Conservation (phyloP, 2,113 vertebrate species). For the Colistium nudipinnis region DNA sequence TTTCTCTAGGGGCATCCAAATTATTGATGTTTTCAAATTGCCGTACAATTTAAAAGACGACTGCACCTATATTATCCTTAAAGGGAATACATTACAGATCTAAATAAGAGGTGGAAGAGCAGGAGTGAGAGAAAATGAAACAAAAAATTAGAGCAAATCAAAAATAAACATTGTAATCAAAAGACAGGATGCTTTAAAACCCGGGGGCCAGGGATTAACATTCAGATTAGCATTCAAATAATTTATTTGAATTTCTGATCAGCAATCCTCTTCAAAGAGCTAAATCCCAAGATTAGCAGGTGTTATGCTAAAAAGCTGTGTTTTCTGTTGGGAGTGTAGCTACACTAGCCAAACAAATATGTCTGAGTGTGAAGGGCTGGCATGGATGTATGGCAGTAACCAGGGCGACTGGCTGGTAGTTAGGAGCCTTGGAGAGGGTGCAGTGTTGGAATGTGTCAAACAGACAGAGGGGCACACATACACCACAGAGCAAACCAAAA, state of each 20-base stretch:
- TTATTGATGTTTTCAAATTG: slow-evolving; percentile 38
- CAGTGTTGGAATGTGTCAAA: slow-evolving; percentile 81
- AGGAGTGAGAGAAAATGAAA: slow-evolving; percentile 63
- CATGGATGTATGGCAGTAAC: slow-evolving; percentile 88
- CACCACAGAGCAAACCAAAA: slow-evolving; percentile 74
- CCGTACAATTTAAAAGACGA: slow-evolving; percentile 39
- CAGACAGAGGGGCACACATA: slow-evolving; percentile 76
- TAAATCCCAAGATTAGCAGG: slow-evolving; percentile 88
- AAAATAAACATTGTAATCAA: slow-evolving; percentile 83
- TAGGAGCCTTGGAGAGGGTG: slow-evolving; percentile 73
- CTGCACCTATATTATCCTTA: slow-evolving; percentile 25
- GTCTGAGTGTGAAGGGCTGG: slow-evolving; percentile 89
- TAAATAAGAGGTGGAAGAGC: slow-evolving; percentile 27
- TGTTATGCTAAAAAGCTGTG: slow-evolving; percentile 87
- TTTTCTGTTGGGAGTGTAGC: slow-evolving; percentile 85
- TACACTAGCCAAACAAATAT: slow-evolving; percentile 96
- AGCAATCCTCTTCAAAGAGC: slow-evolving; percentile 83
- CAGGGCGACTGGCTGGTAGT: slow-evolving; percentile 86
- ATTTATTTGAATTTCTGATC: slow-evolving; percentile 94
- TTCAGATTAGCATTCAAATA: slow-evolving; percentile 89
- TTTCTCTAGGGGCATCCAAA: slow-evolving; percentile 9
- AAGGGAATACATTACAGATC: slow-evolving; percentile 34
- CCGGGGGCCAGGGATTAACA: slow-evolving; percentile 86
- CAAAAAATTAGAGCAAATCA: slow-evolving; percentile 73
- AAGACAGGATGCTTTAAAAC: slow-evolving; percentile 84